These are phyloP conservation scores for Lepidotrigona ventralis DNA, from an alignment of 1,140 invertebrate genomes.

Conservation along the genomic window DNA sequence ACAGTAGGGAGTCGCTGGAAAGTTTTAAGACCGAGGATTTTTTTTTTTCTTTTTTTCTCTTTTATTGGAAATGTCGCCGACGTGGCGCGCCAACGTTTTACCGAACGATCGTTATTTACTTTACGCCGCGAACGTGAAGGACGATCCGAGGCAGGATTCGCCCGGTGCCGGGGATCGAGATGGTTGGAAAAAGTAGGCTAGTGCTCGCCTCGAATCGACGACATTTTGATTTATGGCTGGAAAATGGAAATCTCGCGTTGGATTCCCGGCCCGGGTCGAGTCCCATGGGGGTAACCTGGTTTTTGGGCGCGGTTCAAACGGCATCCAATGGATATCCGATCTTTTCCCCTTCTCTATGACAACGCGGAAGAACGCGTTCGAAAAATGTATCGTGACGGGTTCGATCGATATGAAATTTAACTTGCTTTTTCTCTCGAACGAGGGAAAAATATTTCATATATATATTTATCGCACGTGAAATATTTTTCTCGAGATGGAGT, in stretches of 20 bases:
- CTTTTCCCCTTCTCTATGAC: background rate
- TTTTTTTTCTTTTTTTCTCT: too few relatives aligned
- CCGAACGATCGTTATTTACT: slow-evolving; percentile 54
- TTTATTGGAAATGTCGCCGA: slow-evolving; percentile 24
- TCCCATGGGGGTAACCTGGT: slow-evolving; percentile 36
- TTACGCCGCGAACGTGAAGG: slow-evolving; percentile 19
- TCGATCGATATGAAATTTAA: slow-evolving; percentile 2
- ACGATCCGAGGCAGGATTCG: background rate
- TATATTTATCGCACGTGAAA: background rate
- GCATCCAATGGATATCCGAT: background rate
- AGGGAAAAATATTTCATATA: background rate
- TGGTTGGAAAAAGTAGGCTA: background rate
- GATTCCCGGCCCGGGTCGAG: slow-evolving; percentile 5
- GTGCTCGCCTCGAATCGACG: slow-evolving; percentile 46
- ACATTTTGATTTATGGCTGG: slow-evolving; percentile 62
- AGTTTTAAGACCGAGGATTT: slow-evolving; percentile 43
- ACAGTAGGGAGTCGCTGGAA: slow-evolving; percentile 18
- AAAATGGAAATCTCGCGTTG: slow-evolving; percentile 61
- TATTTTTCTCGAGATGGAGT: background rate
- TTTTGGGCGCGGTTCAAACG: slow-evolving; percentile 21
- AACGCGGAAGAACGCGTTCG: background rate
- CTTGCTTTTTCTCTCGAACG: too few relatives aligned
- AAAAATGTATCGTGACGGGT: background rate
- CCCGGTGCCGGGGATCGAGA: too few relatives aligned
- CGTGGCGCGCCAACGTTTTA: slow-evolving; percentile 11